Evolutionary conservation across 2,797 vertebrate genomes (phyloP).

Genomic region (Hydrolagus colliei): DNA sequence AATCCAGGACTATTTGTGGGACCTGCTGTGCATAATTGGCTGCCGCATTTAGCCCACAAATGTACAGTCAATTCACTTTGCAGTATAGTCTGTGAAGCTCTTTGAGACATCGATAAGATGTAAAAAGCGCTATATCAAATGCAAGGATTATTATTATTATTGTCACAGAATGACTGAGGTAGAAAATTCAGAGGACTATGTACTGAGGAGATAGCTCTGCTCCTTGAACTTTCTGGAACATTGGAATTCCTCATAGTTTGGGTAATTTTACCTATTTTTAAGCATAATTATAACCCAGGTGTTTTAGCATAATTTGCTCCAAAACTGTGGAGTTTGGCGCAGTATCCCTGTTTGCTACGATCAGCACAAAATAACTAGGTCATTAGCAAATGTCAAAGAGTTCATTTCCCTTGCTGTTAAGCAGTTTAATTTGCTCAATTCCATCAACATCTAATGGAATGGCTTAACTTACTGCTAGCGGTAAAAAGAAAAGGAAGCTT

Average conservation of each 20-base stretch:
- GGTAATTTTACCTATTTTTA: not conserved
- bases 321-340: not conserved
- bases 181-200: too few relatives aligned
- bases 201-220: too few relatives aligned
- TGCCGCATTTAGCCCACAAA: too few relatives aligned
- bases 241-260: not conserved
- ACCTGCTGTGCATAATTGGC: too few relatives aligned
- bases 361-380: not conserved
- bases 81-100: too few relatives aligned
- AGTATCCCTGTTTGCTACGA: not conserved
- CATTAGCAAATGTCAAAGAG: not conserved
- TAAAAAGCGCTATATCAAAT: too few relatives aligned
- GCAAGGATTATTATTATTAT: too few relatives aligned
- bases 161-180: too few relatives aligned
- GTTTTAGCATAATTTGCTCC: not conserved
- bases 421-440: not conserved
- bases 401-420: conserved; percentile 9
- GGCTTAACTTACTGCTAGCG: conserved; percentile 9
- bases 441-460: conserved; percentile 6
- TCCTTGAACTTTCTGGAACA: too few relatives aligned
- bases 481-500: conserved; percentile 7
- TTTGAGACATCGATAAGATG: too few relatives aligned
- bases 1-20: too few relatives aligned
- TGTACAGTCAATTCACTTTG: too few relatives aligned
- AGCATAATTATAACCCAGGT: not conserved